These are phyloP conservation scores for Eumerus sabulonum DNA, from an alignment of 2,888 invertebrate species.

Conservation along the genomic window DNA sequence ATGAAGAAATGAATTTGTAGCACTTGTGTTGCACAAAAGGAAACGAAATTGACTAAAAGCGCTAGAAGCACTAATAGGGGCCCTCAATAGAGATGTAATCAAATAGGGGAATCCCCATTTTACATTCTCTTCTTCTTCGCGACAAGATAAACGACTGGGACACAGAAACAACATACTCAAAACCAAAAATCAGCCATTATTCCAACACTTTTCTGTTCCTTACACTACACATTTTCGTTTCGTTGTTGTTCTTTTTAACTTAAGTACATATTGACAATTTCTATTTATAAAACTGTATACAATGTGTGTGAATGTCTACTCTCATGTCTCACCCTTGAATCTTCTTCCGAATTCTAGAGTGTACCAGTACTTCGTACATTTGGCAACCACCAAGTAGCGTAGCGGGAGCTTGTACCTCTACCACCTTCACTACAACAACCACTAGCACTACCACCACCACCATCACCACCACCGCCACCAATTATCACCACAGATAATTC, in stretches of 20 bases:
- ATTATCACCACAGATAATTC: slow-evolving; percentile 55
- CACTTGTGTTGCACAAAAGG: too few species aligned
- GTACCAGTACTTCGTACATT: slow-evolving; percentile 79
- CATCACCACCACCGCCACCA: slow-evolving; percentile 66
- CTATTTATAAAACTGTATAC: slow-evolving; percentile 45
- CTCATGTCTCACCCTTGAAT: slow-evolving; percentile 61
- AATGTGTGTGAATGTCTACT: slow-evolving; percentile 49
- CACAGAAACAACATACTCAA: too few species aligned
- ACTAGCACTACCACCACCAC: slow-evolving; percentile 63
- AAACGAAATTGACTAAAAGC: too few species aligned
- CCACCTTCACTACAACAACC: slow-evolving; percentile 71
- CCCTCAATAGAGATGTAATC: too few species aligned
- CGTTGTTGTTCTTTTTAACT: not conserved
- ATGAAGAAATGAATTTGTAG: not conserved
- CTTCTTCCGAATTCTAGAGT: slow-evolving; percentile 75
- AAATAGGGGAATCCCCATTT: not conserved
- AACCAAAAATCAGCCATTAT: not conserved
- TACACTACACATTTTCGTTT: not conserved
- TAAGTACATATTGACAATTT: slow-evolving; percentile 14
- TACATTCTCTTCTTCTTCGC: slow-evolving; percentile 39
- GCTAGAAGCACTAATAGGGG: too few species aligned
- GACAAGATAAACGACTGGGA: too few species aligned
- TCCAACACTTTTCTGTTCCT: not conserved
- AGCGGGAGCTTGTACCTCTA: slow-evolving; percentile 78
- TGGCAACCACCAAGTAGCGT: slow-evolving; percentile 79